These are phyloP conservation scores for Periophthalmus magnuspinnatus DNA, from an alignment of 2,797 vertebrate species.

Conservation along the genomic window DNA sequence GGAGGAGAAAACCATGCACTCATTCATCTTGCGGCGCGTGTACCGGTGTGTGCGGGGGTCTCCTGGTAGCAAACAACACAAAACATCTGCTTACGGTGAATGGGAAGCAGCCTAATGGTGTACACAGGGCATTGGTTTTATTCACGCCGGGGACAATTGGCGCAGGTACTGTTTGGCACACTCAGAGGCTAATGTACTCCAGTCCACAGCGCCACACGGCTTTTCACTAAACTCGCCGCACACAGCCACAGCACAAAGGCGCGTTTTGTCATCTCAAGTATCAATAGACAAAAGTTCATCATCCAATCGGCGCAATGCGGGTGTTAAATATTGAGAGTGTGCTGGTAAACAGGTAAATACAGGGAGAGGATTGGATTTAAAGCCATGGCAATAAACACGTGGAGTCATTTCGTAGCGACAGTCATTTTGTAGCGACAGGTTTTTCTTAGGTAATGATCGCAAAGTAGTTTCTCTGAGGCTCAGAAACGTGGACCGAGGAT, in stretches of 20 bases:
- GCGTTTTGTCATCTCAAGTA: slow-evolving; percentile 42
- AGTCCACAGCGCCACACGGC: slow-evolving; percentile 47
- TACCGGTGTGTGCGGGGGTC: slow-evolving; percentile 33
- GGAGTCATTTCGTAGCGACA: background rate
- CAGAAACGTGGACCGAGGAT: too few species aligned
- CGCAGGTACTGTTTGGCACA: slow-evolving; percentile 61
- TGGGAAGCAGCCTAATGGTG: slow-evolving; percentile 66
- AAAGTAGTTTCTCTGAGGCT: too few species aligned
- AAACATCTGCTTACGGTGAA: slow-evolving; percentile 65
- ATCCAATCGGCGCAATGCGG: slow-evolving; percentile 38
- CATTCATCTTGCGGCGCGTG: slow-evolving; percentile 48
- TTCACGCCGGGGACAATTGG: slow-evolving; percentile 56
- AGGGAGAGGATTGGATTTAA: slow-evolving; percentile 29
- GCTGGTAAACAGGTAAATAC: slow-evolving; percentile 28
- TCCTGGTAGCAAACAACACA: slow-evolving; percentile 53
- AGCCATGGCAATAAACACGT: too few species aligned
- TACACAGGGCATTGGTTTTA: slow-evolving; percentile 54
- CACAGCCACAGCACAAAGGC: slow-evolving; percentile 9
- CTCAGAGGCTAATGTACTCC: slow-evolving; percentile 61
- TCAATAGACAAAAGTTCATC: slow-evolving; percentile 31
- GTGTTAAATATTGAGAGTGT: slow-evolving; percentile 28
- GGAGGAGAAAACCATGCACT: slow-evolving; percentile 36
- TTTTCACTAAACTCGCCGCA: slow-evolving; percentile 38
- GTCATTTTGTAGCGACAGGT: background rate
- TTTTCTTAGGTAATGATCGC: too few species aligned